These are phyloP conservation scores for Lamellibrachia satsuma DNA, from an alignment of 2,888 invertebrate genomes.

Conservation along the genomic window DNA sequence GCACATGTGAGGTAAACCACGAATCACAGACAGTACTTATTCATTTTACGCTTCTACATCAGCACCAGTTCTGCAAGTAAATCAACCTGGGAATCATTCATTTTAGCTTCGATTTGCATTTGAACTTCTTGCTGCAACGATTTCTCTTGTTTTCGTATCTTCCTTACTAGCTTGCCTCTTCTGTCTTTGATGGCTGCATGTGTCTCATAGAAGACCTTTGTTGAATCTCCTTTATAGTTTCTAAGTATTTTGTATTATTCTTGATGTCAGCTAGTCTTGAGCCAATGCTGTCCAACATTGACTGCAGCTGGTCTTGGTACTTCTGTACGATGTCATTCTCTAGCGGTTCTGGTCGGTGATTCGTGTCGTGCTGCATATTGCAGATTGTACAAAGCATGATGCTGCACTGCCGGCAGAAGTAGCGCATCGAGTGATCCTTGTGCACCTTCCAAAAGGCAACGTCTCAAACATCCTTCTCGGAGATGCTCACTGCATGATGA, in stretches of 20 bases:
- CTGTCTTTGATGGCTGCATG: slow-evolving; percentile 37
- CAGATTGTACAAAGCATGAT: slow-evolving; percentile 43
- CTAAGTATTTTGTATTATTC: slow-evolving; percentile 37
- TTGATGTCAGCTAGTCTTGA: slow-evolving; percentile 38
- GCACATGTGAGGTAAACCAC: slow-evolving; percentile 39
- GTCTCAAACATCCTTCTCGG: slow-evolving; percentile 29
- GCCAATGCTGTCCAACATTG: slow-evolving; percentile 27
- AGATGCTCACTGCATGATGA: slow-evolving; percentile 39
- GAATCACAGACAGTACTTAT: slow-evolving; percentile 36
- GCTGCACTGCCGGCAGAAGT: slow-evolving; percentile 40
- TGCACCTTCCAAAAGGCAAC: slow-evolving; percentile 39
- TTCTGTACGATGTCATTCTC: slow-evolving; percentile 40
- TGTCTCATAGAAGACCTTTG: slow-evolving; percentile 37
- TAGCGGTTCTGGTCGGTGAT: slow-evolving; percentile 38
- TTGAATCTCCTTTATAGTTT: slow-evolving; percentile 40
- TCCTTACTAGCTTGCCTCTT: slow-evolving; percentile 33
- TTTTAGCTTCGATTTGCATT: slow-evolving; percentile 34
- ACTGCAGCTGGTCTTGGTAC: slow-evolving; percentile 33
- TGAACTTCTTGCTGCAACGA: slow-evolving; percentile 37
- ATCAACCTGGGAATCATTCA: slow-evolving; percentile 38
- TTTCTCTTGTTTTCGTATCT: slow-evolving; percentile 38
- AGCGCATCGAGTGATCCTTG: slow-evolving; percentile 38
- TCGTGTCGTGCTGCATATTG: slow-evolving; percentile 39
- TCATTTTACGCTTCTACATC: slow-evolving; percentile 35
- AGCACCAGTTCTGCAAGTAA: slow-evolving; percentile 36